Evolutionary conservation across 92 coral and sea anemone species (phyloP), one percentile per base, ranked within the genome.

Genomic region (Actinostola sp.): DNA sequence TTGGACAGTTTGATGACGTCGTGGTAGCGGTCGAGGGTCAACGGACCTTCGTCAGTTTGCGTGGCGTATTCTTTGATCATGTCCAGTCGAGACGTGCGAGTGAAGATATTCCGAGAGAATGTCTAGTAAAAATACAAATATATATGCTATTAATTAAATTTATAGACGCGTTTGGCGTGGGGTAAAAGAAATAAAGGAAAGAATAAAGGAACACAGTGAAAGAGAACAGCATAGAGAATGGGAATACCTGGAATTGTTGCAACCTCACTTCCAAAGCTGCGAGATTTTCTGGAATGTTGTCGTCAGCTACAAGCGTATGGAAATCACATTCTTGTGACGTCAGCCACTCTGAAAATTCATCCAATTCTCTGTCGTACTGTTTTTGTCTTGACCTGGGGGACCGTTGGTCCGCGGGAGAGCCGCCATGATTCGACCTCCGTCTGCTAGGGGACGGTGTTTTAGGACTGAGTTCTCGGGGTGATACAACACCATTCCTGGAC

Each of bases 261-360:
- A 95, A 72, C 27, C 89, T 78, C 6, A 59, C 66, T 27, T 67
- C 76, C 75, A 95, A 77, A 21, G 93, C 92, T 54, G 85, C 89
- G 79, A 92, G 43, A 14, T 88, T 83, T 34, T 86, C 83, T 11
- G 96, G 93, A 9, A 85, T 60, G 20, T 68, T 61, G 19, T 84
- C 93, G 62, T 92, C 92, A 2, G 89, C 86, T 24, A 89, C 92
- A 42, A 95, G 87, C 31, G 79, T 88, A 26, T 92, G 96, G 61
- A 95, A 84, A 31, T 55, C 78, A 63, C 84, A 82, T 61, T 95
- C 92, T 72, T 92, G 92, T 15, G 84, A 64, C 13, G 93, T 68
- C 73, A 95, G 67, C 99, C 99, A 95, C 17, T 92, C 91, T 10
- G 97, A 85, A n/a, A 95, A 89, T 73, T 92, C 97, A 63, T 81